These are phyloP conservation scores for Drosophila willistoni DNA, from an alignment of 1,140 invertebrate species.

Conservation along the genomic window DNA sequence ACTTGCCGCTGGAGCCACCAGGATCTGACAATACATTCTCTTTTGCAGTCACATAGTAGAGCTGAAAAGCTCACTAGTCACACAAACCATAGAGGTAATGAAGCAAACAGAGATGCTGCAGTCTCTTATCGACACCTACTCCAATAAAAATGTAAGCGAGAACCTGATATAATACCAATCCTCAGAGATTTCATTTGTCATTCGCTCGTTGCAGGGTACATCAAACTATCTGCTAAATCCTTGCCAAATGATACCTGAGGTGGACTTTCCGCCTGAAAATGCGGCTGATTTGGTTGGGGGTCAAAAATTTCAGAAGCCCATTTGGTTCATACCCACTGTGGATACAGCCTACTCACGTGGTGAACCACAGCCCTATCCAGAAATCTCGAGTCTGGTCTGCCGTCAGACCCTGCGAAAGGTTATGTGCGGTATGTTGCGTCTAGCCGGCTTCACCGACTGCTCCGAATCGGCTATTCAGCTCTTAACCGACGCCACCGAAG, in stretches of 20 bases:
- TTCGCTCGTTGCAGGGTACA: constrained; percentile 47
- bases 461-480: constrained; percentile 73
- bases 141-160: constrained; percentile 75
- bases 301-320: constrained; percentile 78
- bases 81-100: constrained; percentile 82
- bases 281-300: constrained; percentile 71
- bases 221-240: constrained; percentile 79
- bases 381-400: constrained; percentile 58
- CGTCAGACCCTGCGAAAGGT: constrained; percentile 66
- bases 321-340: constrained; percentile 77
- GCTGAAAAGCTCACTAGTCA: constrained; percentile 72
- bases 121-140: constrained; percentile 80
- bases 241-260: constrained; percentile 82
- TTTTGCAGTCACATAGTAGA: constrained; percentile 50
- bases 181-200: neutral
- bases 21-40: neutral
- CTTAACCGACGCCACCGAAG: constrained; percentile 72
- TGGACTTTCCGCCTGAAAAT: constrained; percentile 80
- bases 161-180: too few species aligned
- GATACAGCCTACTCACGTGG: constrained; percentile 70
- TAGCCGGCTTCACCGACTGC: constrained; percentile 78
- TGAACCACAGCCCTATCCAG: constrained; percentile 62
- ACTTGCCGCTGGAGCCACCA: neutral
- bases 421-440: constrained; percentile 73
- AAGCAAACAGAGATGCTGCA: constrained; percentile 82